Conservation (phyloP, 2,797 vertebrate species). For the Ptychobarbus kaznakovi region DNA sequence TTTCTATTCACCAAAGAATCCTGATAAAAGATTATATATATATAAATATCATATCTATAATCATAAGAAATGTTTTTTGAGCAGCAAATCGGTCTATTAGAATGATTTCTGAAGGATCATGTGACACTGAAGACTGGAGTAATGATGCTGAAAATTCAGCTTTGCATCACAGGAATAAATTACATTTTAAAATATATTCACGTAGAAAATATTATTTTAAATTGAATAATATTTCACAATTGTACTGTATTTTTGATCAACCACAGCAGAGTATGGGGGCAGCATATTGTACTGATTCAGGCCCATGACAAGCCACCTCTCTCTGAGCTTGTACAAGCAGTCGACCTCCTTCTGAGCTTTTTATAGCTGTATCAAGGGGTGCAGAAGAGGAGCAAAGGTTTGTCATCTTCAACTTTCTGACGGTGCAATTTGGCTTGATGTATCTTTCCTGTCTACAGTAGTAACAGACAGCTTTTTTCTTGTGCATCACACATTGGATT, state of each 20-base stretch:
- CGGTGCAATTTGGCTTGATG: slow-evolving; percentile 71
- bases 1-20: too few relatives aligned
- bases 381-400: not conserved
- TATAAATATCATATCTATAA: not conserved
- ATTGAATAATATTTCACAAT: not conserved
- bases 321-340: not conserved
- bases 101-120: not conserved
- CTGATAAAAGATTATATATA: too few relatives aligned
- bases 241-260: not conserved
- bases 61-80: not conserved
- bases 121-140: not conserved
- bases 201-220: not conserved
- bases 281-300: not conserved
- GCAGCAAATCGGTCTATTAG: not conserved
- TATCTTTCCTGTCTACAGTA: slow-evolving; percentile 60
- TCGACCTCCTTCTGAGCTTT: slow-evolving; percentile 20
- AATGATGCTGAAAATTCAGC: not conserved
- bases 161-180: not conserved
- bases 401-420: slow-evolving; percentile 51
- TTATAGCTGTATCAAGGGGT: slow-evolving; percentile 17
- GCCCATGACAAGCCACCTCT: not conserved
- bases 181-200: not conserved
- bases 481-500: not conserved
- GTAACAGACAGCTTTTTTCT: slow-evolving; percentile 55
- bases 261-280: not conserved